Percentiles rank a stretch among this genome's conserved stretches.
phyloP scores from a whole-genome alignment of 2,888 invertebrate species.

The Drosophila stalkeri region DNA sequence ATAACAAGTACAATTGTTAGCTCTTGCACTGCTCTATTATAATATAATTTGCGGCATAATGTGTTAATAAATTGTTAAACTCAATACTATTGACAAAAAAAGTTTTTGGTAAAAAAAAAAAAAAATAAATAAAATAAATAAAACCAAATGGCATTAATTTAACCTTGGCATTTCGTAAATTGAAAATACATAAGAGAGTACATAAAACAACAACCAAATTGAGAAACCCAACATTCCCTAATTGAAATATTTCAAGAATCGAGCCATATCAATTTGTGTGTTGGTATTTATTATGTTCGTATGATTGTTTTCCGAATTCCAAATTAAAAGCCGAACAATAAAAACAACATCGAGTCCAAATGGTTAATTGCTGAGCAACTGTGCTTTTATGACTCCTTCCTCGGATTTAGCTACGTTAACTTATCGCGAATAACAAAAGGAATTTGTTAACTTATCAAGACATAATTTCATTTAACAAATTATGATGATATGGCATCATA shows the following conservation, averaged over 20 bases:
- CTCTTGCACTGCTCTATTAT: conserved; percentile 21
- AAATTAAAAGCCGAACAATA: conserved; percentile 6
- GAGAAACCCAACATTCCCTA: conserved; percentile 10
- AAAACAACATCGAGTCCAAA: conserved; percentile 11
- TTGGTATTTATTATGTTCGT: conserved; percentile 4
- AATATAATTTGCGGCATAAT: conserved; percentile 8
- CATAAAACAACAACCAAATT: conserved; percentile 6
- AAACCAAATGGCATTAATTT: conserved; percentile 39
- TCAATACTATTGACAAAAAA: conserved; percentile 7
- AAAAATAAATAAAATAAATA: not conserved
- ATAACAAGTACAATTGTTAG: conserved; percentile 6
- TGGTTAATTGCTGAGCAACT: conserved; percentile 40
- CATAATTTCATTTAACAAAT: conserved; percentile 58
- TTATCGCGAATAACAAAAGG: conserved; percentile 56
- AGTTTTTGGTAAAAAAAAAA: not conserved
- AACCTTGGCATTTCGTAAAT: conserved; percentile 51
- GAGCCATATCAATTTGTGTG: conserved; percentile 27
- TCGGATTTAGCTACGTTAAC: conserved; percentile 15
- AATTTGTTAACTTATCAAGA: conserved; percentile 59
- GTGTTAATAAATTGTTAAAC: conserved; percentile 47
- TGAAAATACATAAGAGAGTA: not conserved
- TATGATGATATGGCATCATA: conserved; percentile 47
- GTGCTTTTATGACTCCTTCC: conserved; percentile 38
- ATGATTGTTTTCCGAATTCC: conserved; percentile 10
- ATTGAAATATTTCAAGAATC: conserved; percentile 26